These are phyloP conservation scores for Beroe forskalii DNA, from an alignment of 37 sponge, comb jelly and placozoan species.

Conservation along the genomic window DNA sequence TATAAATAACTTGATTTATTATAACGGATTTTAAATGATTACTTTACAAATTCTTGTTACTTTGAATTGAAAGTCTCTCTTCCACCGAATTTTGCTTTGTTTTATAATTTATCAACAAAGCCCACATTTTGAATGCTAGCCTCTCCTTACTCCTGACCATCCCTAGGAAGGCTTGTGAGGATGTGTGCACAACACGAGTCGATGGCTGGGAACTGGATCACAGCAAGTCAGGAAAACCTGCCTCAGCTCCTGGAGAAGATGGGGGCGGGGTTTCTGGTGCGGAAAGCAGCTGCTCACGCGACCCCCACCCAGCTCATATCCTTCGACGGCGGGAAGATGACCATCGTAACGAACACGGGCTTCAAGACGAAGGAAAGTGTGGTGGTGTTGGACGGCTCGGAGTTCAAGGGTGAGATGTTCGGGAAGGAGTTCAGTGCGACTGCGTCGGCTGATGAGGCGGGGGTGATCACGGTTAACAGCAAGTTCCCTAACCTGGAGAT, in stretches of 20 bases:
- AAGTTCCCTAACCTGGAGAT: not conserved
- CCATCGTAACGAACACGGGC: not conserved
- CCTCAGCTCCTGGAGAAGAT: not conserved
- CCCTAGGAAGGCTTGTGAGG: too few relatives aligned
- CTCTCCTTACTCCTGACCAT: too few relatives aligned
- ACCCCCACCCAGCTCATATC: not conserved
- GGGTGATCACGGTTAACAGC: not conserved
- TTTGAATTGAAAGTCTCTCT: too few relatives aligned
- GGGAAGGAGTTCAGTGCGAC: not conserved
- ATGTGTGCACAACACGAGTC: not conserved
- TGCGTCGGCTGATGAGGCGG: not conserved
- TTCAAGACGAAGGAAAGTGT: not conserved
- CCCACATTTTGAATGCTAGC: too few relatives aligned
- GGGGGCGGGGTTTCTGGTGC: not conserved
- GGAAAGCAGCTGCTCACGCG: not conserved
- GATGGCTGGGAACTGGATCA: not conserved
- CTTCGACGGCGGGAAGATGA: not conserved
- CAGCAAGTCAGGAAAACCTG: not conserved
- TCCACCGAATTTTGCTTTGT: too few relatives aligned
- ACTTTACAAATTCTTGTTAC: too few relatives aligned
- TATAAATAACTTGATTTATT: too few relatives aligned
- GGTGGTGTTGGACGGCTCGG: not conserved
- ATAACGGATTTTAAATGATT: too few relatives aligned
- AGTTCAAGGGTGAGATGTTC: not conserved
- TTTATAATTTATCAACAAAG: too few relatives aligned